Conservation (phyloP, 2,113 vertebrate species). For the Ceyx cyanopectus region DNA sequence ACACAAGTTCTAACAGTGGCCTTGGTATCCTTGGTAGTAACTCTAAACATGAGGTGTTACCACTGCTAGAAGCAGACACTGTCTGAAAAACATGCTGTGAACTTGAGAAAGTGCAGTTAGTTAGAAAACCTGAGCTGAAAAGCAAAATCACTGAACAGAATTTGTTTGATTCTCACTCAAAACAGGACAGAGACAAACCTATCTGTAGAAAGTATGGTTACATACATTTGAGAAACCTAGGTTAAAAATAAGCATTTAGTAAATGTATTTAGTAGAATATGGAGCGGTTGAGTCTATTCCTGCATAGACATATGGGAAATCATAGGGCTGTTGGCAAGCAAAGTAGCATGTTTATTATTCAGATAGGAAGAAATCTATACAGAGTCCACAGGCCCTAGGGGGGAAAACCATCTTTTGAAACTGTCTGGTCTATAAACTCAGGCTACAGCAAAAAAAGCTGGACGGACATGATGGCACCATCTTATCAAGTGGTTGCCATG, state of each 20-base stretch:
- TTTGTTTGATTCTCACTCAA: too few species aligned
- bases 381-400: not conserved
- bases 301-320: not conserved
- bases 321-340: not conserved
- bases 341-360: not conserved
- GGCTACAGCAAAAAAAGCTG: not conserved
- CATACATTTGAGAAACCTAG: not conserved
- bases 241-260: not conserved
- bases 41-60: too few species aligned
- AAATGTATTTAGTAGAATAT: not conserved
- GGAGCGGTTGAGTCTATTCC: not conserved
- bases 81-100: too few species aligned
- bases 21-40: too few species aligned
- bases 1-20: too few species aligned
- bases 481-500: conserved; percentile 49
- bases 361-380: not conserved
- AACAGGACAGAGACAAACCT: not conserved
- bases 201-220: not conserved
- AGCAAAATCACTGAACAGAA: too few species aligned
- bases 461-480: conserved; percentile 36
- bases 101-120: too few species aligned
- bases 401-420: not conserved
- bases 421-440: not conserved
- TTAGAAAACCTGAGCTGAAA: too few species aligned
- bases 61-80: too few species aligned